Evolutionary conservation across 35 echinoderm and acorn worm species (phyloP).

Genomic region (Diadema setosum): DNA sequence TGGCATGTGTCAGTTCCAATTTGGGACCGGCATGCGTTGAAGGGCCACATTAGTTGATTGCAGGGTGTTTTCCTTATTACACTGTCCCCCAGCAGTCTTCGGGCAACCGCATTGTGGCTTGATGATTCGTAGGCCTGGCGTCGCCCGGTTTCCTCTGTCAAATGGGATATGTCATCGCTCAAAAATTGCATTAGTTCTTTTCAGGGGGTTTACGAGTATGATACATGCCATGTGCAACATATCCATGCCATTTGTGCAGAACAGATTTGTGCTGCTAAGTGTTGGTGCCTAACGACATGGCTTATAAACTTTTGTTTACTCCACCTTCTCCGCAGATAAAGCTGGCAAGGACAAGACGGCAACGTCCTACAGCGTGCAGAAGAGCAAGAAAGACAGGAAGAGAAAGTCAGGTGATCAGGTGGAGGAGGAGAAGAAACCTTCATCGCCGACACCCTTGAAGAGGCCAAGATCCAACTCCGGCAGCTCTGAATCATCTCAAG

Average conservation of each 20-base stretch:
- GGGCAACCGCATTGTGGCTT: slow-evolving; percentile 11
- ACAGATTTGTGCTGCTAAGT: neutral
- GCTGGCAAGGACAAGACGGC: slow-evolving; percentile 47
- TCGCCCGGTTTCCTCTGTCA: neutral
- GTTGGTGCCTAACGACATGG: neutral
- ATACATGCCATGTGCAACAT: too few species aligned
- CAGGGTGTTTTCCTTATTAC: neutral
- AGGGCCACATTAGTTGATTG: neutral
- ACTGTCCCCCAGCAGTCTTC: neutral
- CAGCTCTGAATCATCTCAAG: neutral
- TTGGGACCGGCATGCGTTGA: neutral
- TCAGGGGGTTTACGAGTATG: too few species aligned
- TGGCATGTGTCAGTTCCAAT: neutral
- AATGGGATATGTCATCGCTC: slow-evolving; percentile 22
- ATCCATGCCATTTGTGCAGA: too few species aligned
- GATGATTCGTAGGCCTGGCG: slow-evolving; percentile 20
- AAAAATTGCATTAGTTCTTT: neutral
- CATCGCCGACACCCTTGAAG: neutral
- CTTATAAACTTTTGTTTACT: neutral
- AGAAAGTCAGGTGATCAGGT: slow-evolving; percentile 60
- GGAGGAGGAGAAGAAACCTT: slow-evolving; percentile 26
- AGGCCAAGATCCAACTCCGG: slow-evolving; percentile 9
- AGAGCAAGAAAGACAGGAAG: slow-evolving; percentile 83
- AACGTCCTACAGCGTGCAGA: slow-evolving; percentile 22
- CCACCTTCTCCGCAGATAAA: slow-evolving; percentile 57